These are phyloP conservation scores for Ophraella communa DNA, from an alignment of 2,888 invertebrate genomes.

Conservation along the genomic window DNA sequence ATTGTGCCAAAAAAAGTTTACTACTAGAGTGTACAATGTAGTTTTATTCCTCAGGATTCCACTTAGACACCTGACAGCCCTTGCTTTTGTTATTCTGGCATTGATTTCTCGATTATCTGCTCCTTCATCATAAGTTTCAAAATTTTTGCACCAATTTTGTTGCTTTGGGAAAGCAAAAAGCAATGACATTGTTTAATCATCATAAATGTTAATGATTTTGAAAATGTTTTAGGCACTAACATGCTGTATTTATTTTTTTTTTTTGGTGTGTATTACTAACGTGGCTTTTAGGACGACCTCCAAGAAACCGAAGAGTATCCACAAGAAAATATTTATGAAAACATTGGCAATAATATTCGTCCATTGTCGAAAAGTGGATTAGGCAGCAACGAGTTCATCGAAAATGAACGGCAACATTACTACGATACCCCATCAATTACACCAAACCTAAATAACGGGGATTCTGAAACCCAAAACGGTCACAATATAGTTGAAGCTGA, in stretches of 20 bases:
- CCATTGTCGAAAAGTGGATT: conserved; percentile 36
- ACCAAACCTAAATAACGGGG: conserved; percentile 31
- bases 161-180: too few species aligned
- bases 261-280: conserved; percentile 50
- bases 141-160: too few species aligned
- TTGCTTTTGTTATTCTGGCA: too few species aligned
- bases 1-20: too few species aligned
- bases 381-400: conserved; percentile 48
- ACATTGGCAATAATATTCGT: conserved; percentile 38
- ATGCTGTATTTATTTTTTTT: conserved; percentile 26
- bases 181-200: too few species aligned
- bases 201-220: too few species aligned
- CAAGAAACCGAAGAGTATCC: conserved; percentile 42
- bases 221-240: conserved; percentile 25
- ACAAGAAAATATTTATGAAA: conserved; percentile 47
- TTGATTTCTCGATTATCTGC: too few species aligned
- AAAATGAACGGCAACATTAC: conserved; percentile 48
- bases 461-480: conserved; percentile 38
- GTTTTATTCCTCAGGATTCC: too few species aligned
- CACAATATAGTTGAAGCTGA: conserved; percentile 33
- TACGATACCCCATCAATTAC: conserved; percentile 43
- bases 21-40: too few species aligned
- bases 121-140: too few species aligned
- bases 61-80: too few species aligned
- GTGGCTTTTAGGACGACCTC: conserved; percentile 51